A percentile compares a stretch with the other conserved stretches of the same genome.
Conservation (phyloP, 2,888 invertebrate genomes). For the Spilosoma lubricipeda region DNA sequence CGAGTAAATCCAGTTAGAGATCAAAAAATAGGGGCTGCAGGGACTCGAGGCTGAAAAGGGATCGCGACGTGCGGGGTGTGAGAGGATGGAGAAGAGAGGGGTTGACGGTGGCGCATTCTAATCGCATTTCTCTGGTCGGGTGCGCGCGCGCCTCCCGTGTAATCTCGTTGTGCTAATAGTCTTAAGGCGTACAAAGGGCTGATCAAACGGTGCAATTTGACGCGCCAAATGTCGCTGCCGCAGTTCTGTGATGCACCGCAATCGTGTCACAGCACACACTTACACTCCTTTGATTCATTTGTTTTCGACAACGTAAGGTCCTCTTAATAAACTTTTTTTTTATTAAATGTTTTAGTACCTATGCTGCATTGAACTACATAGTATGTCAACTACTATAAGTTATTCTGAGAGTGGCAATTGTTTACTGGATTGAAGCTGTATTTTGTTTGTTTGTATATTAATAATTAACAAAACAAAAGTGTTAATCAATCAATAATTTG, state of each 20-base stretch:
- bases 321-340: background rate
- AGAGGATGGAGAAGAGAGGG: conserved; percentile 23
- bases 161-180: conserved; percentile 82
- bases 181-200: conserved; percentile 82
- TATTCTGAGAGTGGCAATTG: too few species aligned
- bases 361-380: background rate
- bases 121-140: conserved; percentile 76
- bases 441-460: too few species aligned
- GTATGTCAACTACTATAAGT: background rate
- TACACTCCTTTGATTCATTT: background rate
- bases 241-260: conserved; percentile 22
- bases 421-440: too few species aligned
- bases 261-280: background rate
- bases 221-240: conserved; percentile 77
- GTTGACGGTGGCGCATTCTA: conserved; percentile 57
- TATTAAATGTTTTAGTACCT: background rate
- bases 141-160: conserved; percentile 77
- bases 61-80: conserved; percentile 23
- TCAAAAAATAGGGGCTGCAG: conserved; percentile 62
- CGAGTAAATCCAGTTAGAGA: conserved; percentile 70
- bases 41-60: conserved; percentile 38
- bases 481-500: too few species aligned
- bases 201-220: conserved; percentile 81
- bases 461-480: too few species aligned
- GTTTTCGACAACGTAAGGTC: background rate